Conservation (phyloP, 2,888 invertebrate genomes). For the Idaea straminata region DNA sequence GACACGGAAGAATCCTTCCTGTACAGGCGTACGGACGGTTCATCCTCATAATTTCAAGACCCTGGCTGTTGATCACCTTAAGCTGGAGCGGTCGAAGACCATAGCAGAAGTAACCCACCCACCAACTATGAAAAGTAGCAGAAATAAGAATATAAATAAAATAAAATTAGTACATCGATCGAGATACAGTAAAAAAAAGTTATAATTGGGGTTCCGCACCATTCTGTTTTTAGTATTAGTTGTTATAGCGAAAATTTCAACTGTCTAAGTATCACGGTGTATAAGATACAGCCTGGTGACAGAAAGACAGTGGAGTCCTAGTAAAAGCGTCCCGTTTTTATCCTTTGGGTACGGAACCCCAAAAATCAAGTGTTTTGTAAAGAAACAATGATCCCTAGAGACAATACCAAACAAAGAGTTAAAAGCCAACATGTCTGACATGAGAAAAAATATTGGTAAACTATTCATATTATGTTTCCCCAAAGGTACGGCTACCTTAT, state of each 20-base stretch:
- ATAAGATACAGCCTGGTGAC: too few species aligned
- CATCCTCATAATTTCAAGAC: conserved; percentile 85
- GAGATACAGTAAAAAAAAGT: too few species aligned
- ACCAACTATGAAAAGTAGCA: conserved; percentile 47
- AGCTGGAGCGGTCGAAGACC: conserved; percentile 62
- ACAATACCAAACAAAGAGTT: not conserved
- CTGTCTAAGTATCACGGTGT: too few species aligned
- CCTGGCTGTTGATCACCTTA: conserved; percentile 46
- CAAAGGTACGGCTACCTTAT: not conserved
- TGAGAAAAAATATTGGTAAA: not conserved
- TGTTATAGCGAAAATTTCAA: too few species aligned
- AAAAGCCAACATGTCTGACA: not conserved
- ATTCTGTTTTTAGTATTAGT: too few species aligned
- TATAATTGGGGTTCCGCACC: too few species aligned
- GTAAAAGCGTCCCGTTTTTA: too few species aligned
- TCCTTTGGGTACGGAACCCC: too few species aligned
- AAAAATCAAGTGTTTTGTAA: not conserved
- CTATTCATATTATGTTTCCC: not conserved
- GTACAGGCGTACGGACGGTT: conserved; percentile 88
- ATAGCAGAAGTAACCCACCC: conserved; percentile 67
- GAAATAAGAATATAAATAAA: too few species aligned
- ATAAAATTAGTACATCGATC: too few species aligned
- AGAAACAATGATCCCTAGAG: not conserved
- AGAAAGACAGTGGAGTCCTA: too few species aligned
- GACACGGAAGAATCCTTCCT: conserved; percentile 90